These are phyloP conservation scores for Cichladusa arquata DNA, from an alignment of 2,113 vertebrate species.

Conservation along the genomic window DNA sequence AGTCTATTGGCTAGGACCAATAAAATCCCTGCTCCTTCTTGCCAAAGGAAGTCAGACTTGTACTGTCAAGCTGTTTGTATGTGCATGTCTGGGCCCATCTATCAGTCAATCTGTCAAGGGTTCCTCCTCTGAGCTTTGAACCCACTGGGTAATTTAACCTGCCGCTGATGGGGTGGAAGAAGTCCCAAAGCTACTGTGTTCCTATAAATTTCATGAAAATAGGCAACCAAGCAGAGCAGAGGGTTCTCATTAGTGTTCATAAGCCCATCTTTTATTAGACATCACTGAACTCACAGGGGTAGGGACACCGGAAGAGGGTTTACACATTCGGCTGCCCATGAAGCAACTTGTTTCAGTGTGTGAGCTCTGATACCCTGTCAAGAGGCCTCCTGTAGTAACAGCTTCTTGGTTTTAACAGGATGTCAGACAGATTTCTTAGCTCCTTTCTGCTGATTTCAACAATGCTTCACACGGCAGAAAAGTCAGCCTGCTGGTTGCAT, in stretches of 20 bases:
- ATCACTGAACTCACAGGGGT: constrained; percentile 28
- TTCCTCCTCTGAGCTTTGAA: constrained; percentile 27
- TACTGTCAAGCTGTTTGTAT: constrained; percentile 7
- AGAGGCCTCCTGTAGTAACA: constrained; percentile 51
- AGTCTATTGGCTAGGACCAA: background rate
- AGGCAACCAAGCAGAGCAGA: constrained; percentile 28
- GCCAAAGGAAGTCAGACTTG: constrained; percentile 9
- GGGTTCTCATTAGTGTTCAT: constrained; percentile 48
- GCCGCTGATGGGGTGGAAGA: background rate
- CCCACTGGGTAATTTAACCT: constrained; percentile 48
- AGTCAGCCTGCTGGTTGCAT: constrained; percentile 21
- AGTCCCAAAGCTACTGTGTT: constrained; percentile 14
- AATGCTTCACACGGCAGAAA: constrained; percentile 12
- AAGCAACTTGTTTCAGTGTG: constrained; percentile 57
- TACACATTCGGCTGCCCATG: constrained; percentile 38
- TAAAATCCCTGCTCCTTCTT: background rate
- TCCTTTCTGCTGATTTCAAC: constrained; percentile 51
- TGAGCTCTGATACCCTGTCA: constrained; percentile 52
- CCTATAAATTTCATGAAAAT: constrained; percentile 31
- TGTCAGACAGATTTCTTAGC: constrained; percentile 48
- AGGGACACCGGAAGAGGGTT: constrained; percentile 26
- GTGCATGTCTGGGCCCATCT: background rate
- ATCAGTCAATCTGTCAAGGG: constrained; percentile 44
- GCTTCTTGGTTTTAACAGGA: constrained; percentile 49
- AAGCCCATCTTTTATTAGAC: constrained; percentile 50